Percentiles rank a stretch among this genome's conserved stretches.
Conservation (phyloP, 1,140 invertebrate genomes). For the Bombus terrestris region DNA sequence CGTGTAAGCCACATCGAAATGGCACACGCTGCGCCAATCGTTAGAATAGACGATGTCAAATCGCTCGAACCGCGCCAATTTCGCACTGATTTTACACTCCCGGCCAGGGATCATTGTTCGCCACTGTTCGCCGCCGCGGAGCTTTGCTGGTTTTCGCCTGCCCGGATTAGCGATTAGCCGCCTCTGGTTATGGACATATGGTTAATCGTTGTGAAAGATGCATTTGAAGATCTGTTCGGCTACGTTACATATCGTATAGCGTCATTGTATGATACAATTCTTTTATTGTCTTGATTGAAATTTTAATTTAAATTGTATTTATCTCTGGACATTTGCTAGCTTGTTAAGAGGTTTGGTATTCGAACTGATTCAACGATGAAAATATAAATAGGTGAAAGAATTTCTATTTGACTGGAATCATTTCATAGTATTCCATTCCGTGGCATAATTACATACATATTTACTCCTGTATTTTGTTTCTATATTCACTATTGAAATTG, state of each 20-base stretch:
- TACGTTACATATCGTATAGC: background rate
- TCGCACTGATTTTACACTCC: conserved; percentile 51
- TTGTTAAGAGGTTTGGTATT: too few relatives aligned
- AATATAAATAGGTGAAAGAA: too few relatives aligned
- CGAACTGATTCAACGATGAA: too few relatives aligned
- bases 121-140: background rate
- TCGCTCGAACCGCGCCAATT: conserved; percentile 62
- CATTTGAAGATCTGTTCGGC: background rate
- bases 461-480: too few relatives aligned
- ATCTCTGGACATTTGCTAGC: too few relatives aligned
- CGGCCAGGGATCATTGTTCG: conserved; percentile 4
- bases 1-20: conserved; percentile 63
- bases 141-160: background rate
- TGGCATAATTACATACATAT: too few relatives aligned
- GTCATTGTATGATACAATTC: background rate
- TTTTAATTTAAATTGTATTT: background rate
- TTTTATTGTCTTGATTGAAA: background rate
- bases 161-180: conserved; percentile 8
- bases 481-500: too few relatives aligned
- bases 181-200: background rate
- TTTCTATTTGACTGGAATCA: too few relatives aligned
- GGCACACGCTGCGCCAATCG: conserved; percentile 62
- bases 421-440: too few relatives aligned
- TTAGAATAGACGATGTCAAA: conserved; percentile 66
- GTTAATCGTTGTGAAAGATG: conserved; percentile 5